phyloP scores from a whole-genome alignment of 2,888 invertebrate genomes.

The Merodon equestris region DNA sequence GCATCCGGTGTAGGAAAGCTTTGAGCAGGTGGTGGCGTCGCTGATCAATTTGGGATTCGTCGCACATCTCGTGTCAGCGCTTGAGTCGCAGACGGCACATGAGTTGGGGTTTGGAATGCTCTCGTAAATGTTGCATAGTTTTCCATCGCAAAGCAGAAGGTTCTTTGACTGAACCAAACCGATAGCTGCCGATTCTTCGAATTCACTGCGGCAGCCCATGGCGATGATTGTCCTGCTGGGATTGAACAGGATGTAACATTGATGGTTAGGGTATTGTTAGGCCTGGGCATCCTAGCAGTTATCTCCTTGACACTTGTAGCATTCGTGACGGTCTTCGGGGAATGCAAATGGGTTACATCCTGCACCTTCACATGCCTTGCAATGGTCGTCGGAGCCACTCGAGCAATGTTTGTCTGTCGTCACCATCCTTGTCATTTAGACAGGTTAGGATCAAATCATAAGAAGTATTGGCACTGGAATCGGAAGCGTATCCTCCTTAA shows the following conservation, averaged over 20 bases:
- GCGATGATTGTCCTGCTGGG: constrained; percentile 59
- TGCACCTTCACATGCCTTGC: constrained; percentile 64
- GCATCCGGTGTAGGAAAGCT: constrained; percentile 74
- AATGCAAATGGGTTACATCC: constrained; percentile 72
- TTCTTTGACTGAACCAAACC: constrained; percentile 72
- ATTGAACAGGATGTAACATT: constrained; percentile 73
- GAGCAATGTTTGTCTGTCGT: constrained; percentile 46
- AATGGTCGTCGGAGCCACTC: constrained; percentile 34
- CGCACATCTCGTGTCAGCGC: constrained; percentile 72
- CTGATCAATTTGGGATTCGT: constrained; percentile 74
- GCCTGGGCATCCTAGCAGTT: constrained; percentile 68
- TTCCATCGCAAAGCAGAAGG: constrained; percentile 72
- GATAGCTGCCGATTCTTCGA: constrained; percentile 69
- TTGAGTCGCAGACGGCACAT: constrained; percentile 73
- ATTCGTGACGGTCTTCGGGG: constrained; percentile 71
- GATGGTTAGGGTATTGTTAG: constrained; percentile 70
- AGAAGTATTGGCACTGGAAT: constrained; percentile 4
- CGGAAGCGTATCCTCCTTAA: no score
- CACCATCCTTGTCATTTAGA: constrained; percentile 64
- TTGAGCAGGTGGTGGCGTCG: constrained; percentile 68
- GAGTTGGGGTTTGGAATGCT: constrained; percentile 65
- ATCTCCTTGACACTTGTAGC: constrained; percentile 70
- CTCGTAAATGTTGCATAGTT: constrained; percentile 72
- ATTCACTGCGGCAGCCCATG: constrained; percentile 76
- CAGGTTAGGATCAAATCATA: constrained; percentile 68